Evolutionary conservation across 2,797 vertebrate species (phyloP).

Genomic region (Acanthurus leucopareius): DNA sequence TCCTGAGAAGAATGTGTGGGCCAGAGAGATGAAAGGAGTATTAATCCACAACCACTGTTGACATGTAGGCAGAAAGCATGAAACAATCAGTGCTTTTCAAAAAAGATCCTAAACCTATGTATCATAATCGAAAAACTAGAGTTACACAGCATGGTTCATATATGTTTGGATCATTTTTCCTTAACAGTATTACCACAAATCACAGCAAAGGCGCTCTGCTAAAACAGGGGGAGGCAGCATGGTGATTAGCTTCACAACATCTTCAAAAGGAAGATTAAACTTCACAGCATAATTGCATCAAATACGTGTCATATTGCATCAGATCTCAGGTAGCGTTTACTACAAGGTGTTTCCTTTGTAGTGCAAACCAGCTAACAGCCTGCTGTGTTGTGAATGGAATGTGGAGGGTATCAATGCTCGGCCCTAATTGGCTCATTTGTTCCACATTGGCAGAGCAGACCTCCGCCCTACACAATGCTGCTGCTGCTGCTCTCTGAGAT

Average conservation of each 20-base stretch:
- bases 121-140: constrained; percentile 14
- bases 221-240: neutral
- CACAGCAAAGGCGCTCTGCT: neutral
- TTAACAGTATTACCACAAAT: constrained; percentile 3
- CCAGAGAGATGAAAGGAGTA: constrained; percentile 82
- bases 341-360: constrained; percentile 16
- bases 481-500: constrained; percentile 70
- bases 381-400: constrained; percentile 41
- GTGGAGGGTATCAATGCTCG: constrained; percentile 41
- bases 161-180: neutral
- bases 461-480: constrained; percentile 67
- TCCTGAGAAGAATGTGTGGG: constrained; percentile 85
- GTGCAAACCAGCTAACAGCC: neutral
- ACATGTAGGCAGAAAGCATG: constrained; percentile 60
- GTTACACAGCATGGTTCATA: neutral
- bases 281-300: neutral
- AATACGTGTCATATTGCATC: neutral
- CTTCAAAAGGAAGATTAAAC: neutral
- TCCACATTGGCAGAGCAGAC: constrained; percentile 61
- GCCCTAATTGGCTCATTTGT: constrained; percentile 71
- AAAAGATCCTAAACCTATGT: neutral
- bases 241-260: neutral
- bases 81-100: constrained; percentile 45
- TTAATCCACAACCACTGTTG: constrained; percentile 78
- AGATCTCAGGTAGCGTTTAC: constrained; percentile 12